These are phyloP conservation scores for Pachycephala philippinensis DNA, from an alignment of 2,113 vertebrate genomes.

Conservation along the genomic window DNA sequence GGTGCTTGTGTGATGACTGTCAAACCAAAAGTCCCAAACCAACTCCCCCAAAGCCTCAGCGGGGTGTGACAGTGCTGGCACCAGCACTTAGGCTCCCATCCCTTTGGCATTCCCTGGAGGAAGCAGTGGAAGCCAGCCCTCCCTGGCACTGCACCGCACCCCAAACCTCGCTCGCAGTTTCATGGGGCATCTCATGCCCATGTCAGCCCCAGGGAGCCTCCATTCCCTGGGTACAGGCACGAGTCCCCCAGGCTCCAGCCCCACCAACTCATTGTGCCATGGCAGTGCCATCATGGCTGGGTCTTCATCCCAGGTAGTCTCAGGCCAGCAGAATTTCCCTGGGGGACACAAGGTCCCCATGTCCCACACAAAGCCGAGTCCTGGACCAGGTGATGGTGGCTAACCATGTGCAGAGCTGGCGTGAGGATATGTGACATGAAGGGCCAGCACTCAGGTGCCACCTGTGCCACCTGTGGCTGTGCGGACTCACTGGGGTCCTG, in stretches of 20 bases:
- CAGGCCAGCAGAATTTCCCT: neutral
- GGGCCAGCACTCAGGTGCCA: neutral
- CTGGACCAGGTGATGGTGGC: neutral
- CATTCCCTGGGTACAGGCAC: neutral
- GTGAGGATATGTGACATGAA: accelerated
- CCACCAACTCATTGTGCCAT: accelerated
- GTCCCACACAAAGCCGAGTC: neutral
- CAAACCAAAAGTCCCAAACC: neutral
- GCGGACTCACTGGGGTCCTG: accelerated
- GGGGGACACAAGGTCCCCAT: accelerated
- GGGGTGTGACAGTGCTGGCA: neutral
- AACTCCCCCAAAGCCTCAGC: neutral
- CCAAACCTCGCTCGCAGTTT: accelerated
- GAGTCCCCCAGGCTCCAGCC: neutral
- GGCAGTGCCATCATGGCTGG: neutral
- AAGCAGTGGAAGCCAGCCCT: neutral
- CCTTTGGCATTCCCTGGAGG: neutral
- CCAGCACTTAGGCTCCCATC: neutral
- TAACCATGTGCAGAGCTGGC: neutral
- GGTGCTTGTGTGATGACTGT: accelerated
- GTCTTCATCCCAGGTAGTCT: neutral
- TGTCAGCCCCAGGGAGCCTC: neutral
- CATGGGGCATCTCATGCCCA: accelerated
- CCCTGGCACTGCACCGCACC: accelerated
- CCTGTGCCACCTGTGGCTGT: accelerated